A percentile compares a stretch with the other conserved stretches of the same genome.
Conservation (phyloP, 2,113 vertebrate species). For the Hipposideros armiger region DNA sequence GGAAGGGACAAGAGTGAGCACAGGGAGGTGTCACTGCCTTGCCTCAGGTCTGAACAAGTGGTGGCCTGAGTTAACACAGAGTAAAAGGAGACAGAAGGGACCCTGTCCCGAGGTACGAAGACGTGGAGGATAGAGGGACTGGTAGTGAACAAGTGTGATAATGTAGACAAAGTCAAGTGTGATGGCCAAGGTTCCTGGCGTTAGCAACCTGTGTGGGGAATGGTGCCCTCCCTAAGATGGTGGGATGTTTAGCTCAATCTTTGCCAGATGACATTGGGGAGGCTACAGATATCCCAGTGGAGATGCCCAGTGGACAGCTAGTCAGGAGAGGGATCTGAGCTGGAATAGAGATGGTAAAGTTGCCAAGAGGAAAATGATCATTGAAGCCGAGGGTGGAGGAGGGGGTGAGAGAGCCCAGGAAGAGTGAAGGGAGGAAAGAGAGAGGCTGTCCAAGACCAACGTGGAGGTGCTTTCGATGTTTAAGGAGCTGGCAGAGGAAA, state of each 20-base stretch:
- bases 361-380: background rate
- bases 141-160: background rate
- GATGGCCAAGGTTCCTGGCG: background rate
- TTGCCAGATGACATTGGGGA: background rate
- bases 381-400: accelerated
- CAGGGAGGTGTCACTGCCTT: accelerated
- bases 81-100: background rate
- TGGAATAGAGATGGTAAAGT: background rate
- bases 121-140: accelerated
- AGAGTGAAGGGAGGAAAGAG: background rate
- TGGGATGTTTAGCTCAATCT: background rate
- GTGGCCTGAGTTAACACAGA: background rate
- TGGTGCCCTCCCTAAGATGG: accelerated
- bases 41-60: background rate
- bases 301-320: accelerated
- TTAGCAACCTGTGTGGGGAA: background rate
- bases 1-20: background rate
- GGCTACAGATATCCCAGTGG: accelerated
- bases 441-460: background rate
- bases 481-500: background rate
- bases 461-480: accelerated
- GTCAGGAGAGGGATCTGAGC: background rate
- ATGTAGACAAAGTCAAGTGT: accelerated
- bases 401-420: background rate
- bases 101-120: background rate